phyloP scores from a whole-genome alignment of 2,797 vertebrate species.

The Nannoperca australis region DNA sequence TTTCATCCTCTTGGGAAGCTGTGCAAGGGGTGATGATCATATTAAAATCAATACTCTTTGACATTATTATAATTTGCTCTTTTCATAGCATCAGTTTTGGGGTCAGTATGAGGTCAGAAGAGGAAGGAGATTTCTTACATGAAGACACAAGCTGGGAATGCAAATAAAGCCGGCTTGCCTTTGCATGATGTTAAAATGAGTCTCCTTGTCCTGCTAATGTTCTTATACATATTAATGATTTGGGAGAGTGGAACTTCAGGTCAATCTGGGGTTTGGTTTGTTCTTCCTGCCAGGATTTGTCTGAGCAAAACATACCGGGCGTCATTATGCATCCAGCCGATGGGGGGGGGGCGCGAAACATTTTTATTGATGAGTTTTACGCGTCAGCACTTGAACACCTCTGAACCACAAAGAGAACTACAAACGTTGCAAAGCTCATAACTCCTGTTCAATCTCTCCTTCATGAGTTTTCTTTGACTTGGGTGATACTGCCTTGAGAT shows the following conservation, averaged over 20 bases:
- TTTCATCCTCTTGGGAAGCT: not conserved
- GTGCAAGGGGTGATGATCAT: not conserved
- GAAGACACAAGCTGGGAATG: slow-evolving; percentile 36
- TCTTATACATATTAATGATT: slow-evolving; percentile 42
- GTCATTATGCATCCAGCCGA: slow-evolving; percentile 19
- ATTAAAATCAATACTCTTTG: not conserved
- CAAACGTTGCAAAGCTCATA: slow-evolving; percentile 14
- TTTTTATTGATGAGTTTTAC: slow-evolving; percentile 41
- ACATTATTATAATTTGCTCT: not conserved
- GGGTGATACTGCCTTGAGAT: slow-evolving; percentile 30
- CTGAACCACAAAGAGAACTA: slow-evolving; percentile 23
- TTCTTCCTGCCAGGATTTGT: slow-evolving; percentile 7
- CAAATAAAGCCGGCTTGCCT: slow-evolving; percentile 30
- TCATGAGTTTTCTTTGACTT: slow-evolving; percentile 22
- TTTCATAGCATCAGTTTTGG: slow-evolving; percentile 9
- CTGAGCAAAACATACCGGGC: slow-evolving; percentile 2
- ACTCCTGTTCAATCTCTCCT: slow-evolving; percentile 15
- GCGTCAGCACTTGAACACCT: slow-evolving; percentile 40
- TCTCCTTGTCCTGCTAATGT: slow-evolving; percentile 40
- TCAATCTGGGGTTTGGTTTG: slow-evolving; percentile 1
- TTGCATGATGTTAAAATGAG: slow-evolving; percentile 37
- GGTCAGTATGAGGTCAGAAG: slow-evolving; percentile 35
- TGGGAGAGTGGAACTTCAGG: slow-evolving; percentile 19
- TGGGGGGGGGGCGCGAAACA: not conserved
- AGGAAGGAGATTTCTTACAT: slow-evolving; percentile 8